These are phyloP conservation scores for Glyphotaelius pellucidus DNA, from an alignment of 2,888 invertebrate genomes.

Conservation along the genomic window DNA sequence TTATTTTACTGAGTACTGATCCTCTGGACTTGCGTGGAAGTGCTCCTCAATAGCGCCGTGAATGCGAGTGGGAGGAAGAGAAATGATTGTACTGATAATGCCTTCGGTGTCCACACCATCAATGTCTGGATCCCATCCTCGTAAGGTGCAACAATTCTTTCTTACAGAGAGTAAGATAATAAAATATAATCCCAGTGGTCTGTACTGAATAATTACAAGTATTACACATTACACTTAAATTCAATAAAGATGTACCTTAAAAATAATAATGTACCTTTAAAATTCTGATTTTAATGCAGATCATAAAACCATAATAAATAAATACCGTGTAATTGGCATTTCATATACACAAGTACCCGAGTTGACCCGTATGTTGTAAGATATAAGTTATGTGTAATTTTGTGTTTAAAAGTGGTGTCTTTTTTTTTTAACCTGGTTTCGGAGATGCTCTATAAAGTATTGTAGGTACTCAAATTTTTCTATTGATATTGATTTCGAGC, in stretches of 20 bases:
- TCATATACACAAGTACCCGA: too few species aligned
- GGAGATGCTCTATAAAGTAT: not conserved
- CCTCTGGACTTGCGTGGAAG: slow-evolving; percentile 87
- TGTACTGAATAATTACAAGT: too few species aligned
- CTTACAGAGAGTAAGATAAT: not conserved
- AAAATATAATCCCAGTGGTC: not conserved
- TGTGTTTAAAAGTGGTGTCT: too few species aligned
- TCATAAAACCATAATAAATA: too few species aligned
- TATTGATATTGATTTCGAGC: not conserved
- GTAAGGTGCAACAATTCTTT: slow-evolving; percentile 78
- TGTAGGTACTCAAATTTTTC: not conserved
- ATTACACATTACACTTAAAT: too few species aligned
- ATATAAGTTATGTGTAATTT: too few species aligned
- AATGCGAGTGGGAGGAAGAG: slow-evolving; percentile 86
- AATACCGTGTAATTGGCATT: too few species aligned
- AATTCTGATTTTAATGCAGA: too few species aligned
- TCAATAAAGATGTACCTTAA: too few species aligned
- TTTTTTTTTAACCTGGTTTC: not conserved
- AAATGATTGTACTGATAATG: slow-evolving; percentile 78
- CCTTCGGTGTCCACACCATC: slow-evolving; percentile 87
- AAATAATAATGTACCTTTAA: too few species aligned
- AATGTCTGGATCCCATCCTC: slow-evolving; percentile 88
- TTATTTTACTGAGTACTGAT: slow-evolving; percentile 63
- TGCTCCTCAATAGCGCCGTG: slow-evolving; percentile 81
- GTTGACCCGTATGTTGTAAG: too few species aligned